Conservation (phyloP, 1,140 invertebrate species). For the Colletes latitarsis region DNA sequence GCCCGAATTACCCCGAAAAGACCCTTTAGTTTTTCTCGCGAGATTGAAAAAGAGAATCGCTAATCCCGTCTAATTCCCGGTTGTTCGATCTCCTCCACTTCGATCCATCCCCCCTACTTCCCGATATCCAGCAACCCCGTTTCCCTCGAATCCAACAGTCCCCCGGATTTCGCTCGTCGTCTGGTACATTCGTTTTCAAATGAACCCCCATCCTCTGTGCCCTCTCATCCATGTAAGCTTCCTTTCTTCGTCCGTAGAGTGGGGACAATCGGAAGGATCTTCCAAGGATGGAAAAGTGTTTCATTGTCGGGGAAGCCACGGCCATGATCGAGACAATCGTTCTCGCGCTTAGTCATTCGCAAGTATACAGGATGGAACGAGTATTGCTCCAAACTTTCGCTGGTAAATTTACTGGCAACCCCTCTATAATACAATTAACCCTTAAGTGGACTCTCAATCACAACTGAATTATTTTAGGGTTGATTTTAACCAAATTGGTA, state of each 20-base stretch:
- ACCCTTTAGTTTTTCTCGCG: background rate
- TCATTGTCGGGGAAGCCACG: background rate
- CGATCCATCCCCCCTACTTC: background rate
- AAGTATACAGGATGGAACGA: background rate
- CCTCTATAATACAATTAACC: too few relatives aligned
- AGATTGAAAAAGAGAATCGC: slow-evolving; percentile 33
- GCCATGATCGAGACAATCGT: too few relatives aligned
- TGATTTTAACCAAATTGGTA: too few relatives aligned
- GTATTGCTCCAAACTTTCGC: background rate
- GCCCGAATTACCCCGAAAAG: background rate
- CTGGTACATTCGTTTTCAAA: background rate
- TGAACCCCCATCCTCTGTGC: background rate
- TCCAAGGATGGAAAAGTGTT: background rate
- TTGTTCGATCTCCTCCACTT: background rate
- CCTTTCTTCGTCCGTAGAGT: background rate
- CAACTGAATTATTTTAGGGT: too few relatives aligned
- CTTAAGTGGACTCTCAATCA: too few relatives aligned
- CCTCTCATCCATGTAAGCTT: background rate
- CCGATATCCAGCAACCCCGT: background rate
- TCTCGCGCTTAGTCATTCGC: background rate
- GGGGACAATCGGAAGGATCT: background rate
- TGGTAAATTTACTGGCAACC: background rate
- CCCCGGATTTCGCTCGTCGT: background rate
- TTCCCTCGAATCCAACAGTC: background rate
- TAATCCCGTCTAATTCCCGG: slow-evolving; percentile 12